These are phyloP conservation scores for Meda fulgida DNA, from an alignment of 2,797 vertebrate genomes.

Conservation along the genomic window DNA sequence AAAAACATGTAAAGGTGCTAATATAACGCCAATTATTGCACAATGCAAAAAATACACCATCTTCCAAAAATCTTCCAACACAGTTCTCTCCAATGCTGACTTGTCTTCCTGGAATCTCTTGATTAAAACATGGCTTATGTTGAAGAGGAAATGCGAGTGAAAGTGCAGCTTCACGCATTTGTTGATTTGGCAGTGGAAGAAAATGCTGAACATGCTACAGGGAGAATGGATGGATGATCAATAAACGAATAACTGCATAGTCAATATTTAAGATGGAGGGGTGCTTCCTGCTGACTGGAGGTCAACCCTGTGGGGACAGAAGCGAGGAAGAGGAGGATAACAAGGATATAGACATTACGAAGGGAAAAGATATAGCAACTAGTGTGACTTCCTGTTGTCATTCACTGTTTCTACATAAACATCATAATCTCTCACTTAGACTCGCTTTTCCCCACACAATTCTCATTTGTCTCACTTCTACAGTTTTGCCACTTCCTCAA, in stretches of 20 bases:
- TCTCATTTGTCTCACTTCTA: constrained; percentile 3
- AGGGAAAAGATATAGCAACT: not conserved
- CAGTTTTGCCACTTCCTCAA: not conserved
- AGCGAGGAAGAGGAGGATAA: constrained; percentile 48
- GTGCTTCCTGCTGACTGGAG: constrained; percentile 60
- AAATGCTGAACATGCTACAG: constrained; percentile 74
- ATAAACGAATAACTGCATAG: constrained; percentile 64
- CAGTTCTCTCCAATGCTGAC: not conserved
- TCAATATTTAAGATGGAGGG: constrained; percentile 73
- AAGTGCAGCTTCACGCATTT: constrained; percentile 49
- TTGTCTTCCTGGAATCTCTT: not conserved
- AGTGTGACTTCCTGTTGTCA: not conserved
- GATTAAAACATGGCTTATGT: not conserved
- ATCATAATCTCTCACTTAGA: not conserved
- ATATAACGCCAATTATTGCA: not conserved
- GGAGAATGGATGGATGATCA: constrained; percentile 70
- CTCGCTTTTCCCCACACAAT: not conserved
- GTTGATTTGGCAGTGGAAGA: constrained; percentile 62
- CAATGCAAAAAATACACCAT: not conserved
- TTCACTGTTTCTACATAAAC: not conserved
- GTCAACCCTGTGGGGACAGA: constrained; percentile 49
- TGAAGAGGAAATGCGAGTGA: not conserved
- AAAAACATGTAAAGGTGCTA: not conserved
- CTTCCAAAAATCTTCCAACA: not conserved
- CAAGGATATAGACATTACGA: constrained; percentile 53